Evolutionary conservation across 2,888 invertebrate genomes (phyloP).

Genomic region (Lagria hirta): DNA sequence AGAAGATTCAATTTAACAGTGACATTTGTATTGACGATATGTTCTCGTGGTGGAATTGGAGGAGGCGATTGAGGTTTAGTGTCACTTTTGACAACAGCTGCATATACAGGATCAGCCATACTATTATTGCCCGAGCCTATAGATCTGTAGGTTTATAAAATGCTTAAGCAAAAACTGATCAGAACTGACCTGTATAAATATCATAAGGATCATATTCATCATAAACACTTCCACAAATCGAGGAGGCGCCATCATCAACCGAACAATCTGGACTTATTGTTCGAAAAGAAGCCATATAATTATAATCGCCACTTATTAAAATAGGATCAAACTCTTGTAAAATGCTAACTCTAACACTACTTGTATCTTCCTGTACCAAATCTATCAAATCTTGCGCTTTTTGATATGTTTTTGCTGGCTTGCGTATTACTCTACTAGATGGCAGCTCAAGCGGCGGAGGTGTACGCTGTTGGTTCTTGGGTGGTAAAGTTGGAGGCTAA

Average conservation of each 20-base stretch:
- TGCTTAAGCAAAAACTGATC: no score
- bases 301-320: conserved; percentile 63
- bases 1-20: conserved; percentile 50
- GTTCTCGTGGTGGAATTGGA: conserved; percentile 62
- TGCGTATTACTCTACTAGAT: conserved; percentile 4
- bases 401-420: not conserved
- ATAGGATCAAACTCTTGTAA: conserved; percentile 88
- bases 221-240: conserved; percentile 68
- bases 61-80: conserved; percentile 53
- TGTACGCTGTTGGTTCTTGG: conserved; percentile 47
- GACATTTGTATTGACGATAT: conserved; percentile 46
- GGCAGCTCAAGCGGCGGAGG: conserved; percentile 34
- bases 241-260: conserved; percentile 58
- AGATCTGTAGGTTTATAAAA: no score
- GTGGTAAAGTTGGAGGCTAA: conserved; percentile 47
- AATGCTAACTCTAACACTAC: conserved; percentile 66
- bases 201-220: conserved; percentile 79
- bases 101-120: conserved; percentile 68
- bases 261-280: conserved; percentile 54
- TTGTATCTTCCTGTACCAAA: conserved; percentile 58
- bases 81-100: conserved; percentile 63
- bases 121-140: conserved; percentile 65
- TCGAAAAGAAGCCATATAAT: conserved; percentile 33
- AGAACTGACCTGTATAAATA: conserved; percentile 66
- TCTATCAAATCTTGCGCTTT: conserved; percentile 54